phyloP scores from a whole-genome alignment of 2,113 vertebrate species.

The Cynocephalus volans region DNA sequence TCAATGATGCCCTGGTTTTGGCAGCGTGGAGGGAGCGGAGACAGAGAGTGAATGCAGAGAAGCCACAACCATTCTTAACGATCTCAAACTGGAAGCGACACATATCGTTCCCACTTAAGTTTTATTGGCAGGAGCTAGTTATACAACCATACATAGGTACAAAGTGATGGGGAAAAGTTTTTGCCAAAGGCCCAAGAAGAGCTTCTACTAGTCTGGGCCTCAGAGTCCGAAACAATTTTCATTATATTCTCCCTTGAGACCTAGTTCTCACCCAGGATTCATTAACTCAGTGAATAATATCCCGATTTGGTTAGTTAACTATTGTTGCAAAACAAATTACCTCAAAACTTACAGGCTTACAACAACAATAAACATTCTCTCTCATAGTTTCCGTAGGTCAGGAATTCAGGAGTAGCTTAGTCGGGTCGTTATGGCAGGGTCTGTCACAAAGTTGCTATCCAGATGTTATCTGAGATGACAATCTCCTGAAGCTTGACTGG shows the following conservation, averaged over 20 bases:
- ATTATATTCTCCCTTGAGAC: background rate
- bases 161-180: background rate
- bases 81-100: background rate
- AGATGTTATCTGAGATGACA: background rate
- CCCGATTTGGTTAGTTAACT: background rate
- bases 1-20: background rate
- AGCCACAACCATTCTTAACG: background rate
- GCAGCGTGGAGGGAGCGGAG: background rate
- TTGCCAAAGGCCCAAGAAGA: background rate
- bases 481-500: background rate
- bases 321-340: background rate
- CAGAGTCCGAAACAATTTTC: background rate
- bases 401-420: background rate
- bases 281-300: background rate
- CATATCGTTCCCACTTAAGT: background rate
- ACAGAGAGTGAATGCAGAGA: background rate
- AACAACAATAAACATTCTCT: background rate
- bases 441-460: background rate
- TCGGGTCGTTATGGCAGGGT: background rate
- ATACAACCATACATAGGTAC: background rate
- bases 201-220: background rate
- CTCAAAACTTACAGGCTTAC: background rate
- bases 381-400: background rate
- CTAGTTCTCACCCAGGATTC: background rate
- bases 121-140: background rate